Evolutionary conservation across 2,113 vertebrate species (phyloP).

Genomic region (Steatornis caripensis): DNA sequence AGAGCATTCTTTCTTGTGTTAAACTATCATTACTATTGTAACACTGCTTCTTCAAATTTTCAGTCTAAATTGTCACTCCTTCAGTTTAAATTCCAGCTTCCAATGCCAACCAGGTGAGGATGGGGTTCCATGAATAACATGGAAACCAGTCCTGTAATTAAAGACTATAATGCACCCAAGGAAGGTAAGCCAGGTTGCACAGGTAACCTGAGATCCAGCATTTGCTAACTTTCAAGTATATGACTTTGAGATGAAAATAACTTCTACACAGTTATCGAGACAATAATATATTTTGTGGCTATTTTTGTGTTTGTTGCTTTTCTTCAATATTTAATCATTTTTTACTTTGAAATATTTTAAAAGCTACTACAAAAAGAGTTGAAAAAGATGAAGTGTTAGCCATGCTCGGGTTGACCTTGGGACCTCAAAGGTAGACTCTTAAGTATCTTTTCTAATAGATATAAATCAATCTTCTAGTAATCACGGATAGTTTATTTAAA

Average conservation of each 20-base stretch:
- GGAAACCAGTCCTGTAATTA: neutral
- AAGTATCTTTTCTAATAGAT: neutral
- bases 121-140: neutral
- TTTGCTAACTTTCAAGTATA: neutral
- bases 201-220: neutral
- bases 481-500: neutral
- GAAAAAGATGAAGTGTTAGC: neutral
- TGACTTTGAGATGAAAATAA: neutral
- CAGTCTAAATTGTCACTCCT: neutral
- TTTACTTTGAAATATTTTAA: neutral
- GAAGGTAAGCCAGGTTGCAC: neutral
- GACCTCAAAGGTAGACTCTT: neutral
- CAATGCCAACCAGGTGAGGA: neutral
- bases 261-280: neutral
- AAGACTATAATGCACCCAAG: neutral
- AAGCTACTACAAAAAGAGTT: neutral
- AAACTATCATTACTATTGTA: neutral
- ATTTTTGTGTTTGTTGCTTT: neutral
- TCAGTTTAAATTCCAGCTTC: neutral
- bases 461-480: neutral
- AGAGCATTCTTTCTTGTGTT: neutral
- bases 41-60: neutral
- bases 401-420: neutral
- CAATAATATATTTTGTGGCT: neutral
- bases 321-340: neutral